Evolutionary conservation across 2,888 invertebrate genomes (phyloP).

Genomic region (Blastobasis adustella): DNA sequence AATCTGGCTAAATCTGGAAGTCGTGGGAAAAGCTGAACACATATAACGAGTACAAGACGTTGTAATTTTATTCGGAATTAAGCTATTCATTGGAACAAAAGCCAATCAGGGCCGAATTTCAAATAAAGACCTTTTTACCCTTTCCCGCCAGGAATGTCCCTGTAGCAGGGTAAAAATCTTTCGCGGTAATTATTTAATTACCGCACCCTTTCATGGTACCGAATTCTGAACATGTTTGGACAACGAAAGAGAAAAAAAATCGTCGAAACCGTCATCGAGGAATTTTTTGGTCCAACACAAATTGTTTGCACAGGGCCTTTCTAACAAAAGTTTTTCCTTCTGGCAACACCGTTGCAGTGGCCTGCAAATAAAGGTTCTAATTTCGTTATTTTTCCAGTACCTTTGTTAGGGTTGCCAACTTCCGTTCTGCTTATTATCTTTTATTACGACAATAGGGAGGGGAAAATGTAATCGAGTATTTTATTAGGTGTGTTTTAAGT

Average conservation of each 20-base stretch:
- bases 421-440: constrained; percentile 19
- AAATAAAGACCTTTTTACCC: background rate
- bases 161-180: background rate
- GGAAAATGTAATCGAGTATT: constrained; percentile 2
- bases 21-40: no score
- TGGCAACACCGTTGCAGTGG: background rate
- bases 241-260: background rate
- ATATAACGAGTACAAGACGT: no score
- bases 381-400: constrained; percentile 13
- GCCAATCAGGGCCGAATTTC: background rate
- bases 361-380: constrained; percentile 7
- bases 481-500: background rate
- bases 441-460: constrained; percentile 17
- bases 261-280: no score
- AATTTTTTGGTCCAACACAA: constrained; percentile 1
- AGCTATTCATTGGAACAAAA: background rate
- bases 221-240: background rate
- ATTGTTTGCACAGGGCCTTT: constrained; percentile 6
- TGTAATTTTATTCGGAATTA: no score
- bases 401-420: constrained; percentile 12
- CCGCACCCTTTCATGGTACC: background rate
- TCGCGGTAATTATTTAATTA: constrained; percentile 6
- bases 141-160: background rate
- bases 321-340: constrained; percentile 4
- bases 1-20: no score